Conservation (phyloP, 2,888 invertebrate genomes). For the Allolobophora icterica region DNA sequence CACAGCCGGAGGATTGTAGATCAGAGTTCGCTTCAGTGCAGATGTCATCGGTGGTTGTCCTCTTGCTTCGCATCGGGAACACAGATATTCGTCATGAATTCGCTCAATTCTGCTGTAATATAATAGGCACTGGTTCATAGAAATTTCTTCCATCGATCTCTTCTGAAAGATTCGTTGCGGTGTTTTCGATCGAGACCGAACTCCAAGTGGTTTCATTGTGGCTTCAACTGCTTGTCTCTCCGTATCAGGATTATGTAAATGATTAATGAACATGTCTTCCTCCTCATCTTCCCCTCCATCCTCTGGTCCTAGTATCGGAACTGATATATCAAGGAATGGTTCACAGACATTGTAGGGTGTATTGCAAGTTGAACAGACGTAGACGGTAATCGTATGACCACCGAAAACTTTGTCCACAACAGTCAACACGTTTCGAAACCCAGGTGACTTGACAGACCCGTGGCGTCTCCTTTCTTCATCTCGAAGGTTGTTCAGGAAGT, state of each 20-base stretch:
- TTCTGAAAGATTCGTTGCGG: too few relatives aligned
- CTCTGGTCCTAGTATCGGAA: background rate
- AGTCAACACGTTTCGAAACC: background rate
- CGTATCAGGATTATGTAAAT: too few relatives aligned
- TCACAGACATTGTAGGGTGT: background rate
- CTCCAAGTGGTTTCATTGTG: too few relatives aligned
- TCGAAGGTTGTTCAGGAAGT: background rate
- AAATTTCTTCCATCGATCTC: background rate
- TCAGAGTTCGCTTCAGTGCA: background rate
- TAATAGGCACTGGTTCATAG: background rate
- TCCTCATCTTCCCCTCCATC: background rate
- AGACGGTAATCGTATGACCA: background rate
- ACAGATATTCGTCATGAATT: background rate
- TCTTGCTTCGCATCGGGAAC: background rate
- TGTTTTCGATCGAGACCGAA: too few relatives aligned
- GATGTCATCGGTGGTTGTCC: background rate
- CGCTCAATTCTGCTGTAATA: background rate
- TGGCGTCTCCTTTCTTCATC: background rate
- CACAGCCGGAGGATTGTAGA: background rate
- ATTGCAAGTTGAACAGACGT: background rate
- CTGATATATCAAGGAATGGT: background rate
- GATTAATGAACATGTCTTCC: too few relatives aligned
- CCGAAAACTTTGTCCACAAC: background rate
- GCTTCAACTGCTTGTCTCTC: too few relatives aligned
- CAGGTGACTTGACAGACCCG: background rate